Conservation (phyloP, 2,113 vertebrate species). For the Progne subis region DNA sequence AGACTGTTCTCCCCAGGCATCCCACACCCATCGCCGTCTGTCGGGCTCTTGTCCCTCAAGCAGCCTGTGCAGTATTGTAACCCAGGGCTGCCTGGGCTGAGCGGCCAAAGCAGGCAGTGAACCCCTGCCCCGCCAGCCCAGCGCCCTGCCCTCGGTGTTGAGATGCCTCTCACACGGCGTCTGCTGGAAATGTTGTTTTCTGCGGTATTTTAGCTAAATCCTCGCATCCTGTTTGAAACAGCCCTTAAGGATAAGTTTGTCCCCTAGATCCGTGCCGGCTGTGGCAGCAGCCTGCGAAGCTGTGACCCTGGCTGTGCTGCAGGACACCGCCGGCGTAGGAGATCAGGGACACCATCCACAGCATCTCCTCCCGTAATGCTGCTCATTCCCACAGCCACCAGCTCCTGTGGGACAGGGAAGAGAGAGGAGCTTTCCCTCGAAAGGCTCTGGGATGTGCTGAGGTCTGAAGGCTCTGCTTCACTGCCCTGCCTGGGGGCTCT, state of each 20-base stretch:
- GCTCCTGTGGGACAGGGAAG: background rate
- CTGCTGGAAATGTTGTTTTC: background rate
- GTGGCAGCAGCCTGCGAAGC: background rate
- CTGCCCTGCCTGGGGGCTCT: background rate
- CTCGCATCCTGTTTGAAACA: background rate
- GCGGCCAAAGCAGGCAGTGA: background rate
- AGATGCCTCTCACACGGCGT: background rate
- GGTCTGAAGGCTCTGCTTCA: background rate
- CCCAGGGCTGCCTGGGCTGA: background rate
- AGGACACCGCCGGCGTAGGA: fast-evolving
- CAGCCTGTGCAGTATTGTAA: background rate
- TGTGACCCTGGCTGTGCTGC: background rate
- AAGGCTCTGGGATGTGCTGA: fast-evolving
- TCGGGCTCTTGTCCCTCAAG: background rate
- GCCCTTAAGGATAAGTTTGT: background rate
- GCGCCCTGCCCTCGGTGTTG: fast-evolving
- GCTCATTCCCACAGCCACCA: background rate
- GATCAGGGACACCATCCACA: background rate
- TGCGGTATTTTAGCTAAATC: background rate
- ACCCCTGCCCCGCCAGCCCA: background rate
- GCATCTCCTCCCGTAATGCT: background rate
- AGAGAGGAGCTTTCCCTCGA: background rate
- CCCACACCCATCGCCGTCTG: background rate
- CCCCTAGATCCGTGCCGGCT: background rate
- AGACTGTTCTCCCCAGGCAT: background rate